Evolutionary conservation across 2,888 invertebrate species (phyloP).

Genomic region (Drosophila merina): DNA sequence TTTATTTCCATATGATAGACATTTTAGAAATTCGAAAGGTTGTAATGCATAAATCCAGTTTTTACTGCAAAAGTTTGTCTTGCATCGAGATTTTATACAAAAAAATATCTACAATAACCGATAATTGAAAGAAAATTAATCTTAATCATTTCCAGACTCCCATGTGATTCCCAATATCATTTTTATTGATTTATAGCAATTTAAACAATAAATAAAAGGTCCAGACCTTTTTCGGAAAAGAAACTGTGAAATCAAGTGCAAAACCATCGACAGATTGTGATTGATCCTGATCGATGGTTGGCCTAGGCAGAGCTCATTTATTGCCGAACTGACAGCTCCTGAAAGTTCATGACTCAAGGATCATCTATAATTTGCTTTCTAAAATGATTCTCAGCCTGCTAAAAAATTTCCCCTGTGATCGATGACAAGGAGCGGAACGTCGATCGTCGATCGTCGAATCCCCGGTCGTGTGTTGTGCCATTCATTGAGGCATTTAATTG

Average conservation of each 20-base stretch:
- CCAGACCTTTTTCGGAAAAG: constrained; percentile 15
- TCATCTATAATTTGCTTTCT: constrained; percentile 75
- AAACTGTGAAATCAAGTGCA: constrained; percentile 64
- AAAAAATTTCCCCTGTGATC: constrained; percentile 64
- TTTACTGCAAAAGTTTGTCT: neutral
- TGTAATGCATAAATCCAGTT: neutral
- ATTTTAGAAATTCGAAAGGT: neutral
- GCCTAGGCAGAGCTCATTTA: constrained; percentile 49
- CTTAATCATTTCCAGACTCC: neutral
- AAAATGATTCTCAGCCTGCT: constrained; percentile 55
- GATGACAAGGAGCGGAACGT: constrained; percentile 61
- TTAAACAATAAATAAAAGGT: neutral
- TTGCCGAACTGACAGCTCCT: constrained; percentile 59
- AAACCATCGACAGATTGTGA: constrained; percentile 47
- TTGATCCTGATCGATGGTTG: constrained; percentile 66
- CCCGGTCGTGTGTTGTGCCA: constrained; percentile 66
- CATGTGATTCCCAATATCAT: too few relatives aligned
- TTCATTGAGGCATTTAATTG: constrained; percentile 75
- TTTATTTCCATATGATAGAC: neutral
- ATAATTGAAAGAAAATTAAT: neutral
- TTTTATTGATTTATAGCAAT: too few relatives aligned
- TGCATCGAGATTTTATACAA: neutral
- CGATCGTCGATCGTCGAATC: constrained; percentile 22
- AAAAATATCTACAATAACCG: neutral
- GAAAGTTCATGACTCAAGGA: constrained; percentile 71